Base-by-base conservation (phyloP, 1,140 invertebrate species). In the Ruditapes philippinarum region DNA sequence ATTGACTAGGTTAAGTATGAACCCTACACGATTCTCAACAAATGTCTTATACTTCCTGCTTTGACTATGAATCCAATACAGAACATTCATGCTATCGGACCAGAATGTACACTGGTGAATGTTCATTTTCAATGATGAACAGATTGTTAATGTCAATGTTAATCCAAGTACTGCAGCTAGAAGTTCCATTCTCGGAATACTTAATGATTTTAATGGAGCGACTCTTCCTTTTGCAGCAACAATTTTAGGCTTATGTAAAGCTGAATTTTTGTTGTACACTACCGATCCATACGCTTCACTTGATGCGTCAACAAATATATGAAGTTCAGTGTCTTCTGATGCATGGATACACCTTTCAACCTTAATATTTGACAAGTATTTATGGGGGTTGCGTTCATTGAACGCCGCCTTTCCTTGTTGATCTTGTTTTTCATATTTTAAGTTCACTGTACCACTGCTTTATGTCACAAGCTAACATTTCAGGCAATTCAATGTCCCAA, bases 11-110 rank as follows among this genome's bases (percentile, higher is more conserved):
- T 40, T n/a, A 57, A 9, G 87, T 28, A 89, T 89, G 54, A 49
- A 19, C 0, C 62, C 65, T 9, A 89, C 38, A 2, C 78, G 28
- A 60, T 82, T 89, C n/a, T 62, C 68, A 25, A 89, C 70, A 84
- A 84, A 84, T 9, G 80, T 7, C 31, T 83, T 83, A 28, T 65
- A 78, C 11, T 60, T 3, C 0, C 70, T 4, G 5, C 81, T 85
- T 54, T 54, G 54, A 54, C 42, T 74, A 9, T 57, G 33, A 25
- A 89, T 85, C 88, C 88, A 89, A 28, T 36, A 89, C 42, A 89
- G 80, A 51, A 89, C 88, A 73, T 85, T 85, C 88, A 89, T 89
- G 31, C 40, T 79, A 36, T 80, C 81, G n/a, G 88, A 38, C 88
- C 81, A 89, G 38, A 83, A 89, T 38, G 31, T 36, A n/a, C 31